Percentiles rank a stretch among this genome's conserved stretches.
Evolutionary conservation across 2,113 vertebrate genomes (phyloP).

Genomic region (Smithornis capensis): DNA sequence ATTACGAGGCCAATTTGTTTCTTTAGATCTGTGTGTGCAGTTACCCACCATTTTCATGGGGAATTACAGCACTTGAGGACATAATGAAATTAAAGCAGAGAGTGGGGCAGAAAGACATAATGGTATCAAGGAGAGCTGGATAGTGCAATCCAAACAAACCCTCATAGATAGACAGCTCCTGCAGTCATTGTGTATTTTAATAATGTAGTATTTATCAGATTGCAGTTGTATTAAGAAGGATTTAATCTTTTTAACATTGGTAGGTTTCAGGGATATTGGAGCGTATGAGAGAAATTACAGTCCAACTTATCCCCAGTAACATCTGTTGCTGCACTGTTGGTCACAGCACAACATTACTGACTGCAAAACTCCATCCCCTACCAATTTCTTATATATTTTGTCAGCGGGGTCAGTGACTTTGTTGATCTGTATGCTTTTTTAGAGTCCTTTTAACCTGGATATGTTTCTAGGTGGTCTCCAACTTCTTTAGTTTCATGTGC

Average conservation of each 20-base stretch:
- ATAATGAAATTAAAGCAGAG: slow-evolving; percentile 40
- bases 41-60: background rate
- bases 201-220: background rate
- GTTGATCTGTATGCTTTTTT: background rate
- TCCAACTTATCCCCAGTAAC: background rate
- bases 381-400: background rate
- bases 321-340: background rate
- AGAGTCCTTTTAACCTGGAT: background rate
- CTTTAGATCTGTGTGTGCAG: slow-evolving; percentile 23
- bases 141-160: background rate
- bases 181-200: slow-evolving; percentile 2
- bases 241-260: background rate
- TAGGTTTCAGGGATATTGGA: background rate
- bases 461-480: background rate
- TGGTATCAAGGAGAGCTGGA: background rate
- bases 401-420: no score
- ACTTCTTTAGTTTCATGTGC: background rate
- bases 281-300: background rate
- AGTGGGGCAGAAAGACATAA: background rate
- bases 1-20: slow-evolving; percentile 41
- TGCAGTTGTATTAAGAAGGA: background rate
- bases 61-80: slow-evolving; percentile 1
- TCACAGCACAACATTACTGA: background rate
- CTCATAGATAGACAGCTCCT: background rate
- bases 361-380: background rate